Evolutionary conservation across 2,888 invertebrate species (phyloP).

Genomic region (Altica lythri): DNA sequence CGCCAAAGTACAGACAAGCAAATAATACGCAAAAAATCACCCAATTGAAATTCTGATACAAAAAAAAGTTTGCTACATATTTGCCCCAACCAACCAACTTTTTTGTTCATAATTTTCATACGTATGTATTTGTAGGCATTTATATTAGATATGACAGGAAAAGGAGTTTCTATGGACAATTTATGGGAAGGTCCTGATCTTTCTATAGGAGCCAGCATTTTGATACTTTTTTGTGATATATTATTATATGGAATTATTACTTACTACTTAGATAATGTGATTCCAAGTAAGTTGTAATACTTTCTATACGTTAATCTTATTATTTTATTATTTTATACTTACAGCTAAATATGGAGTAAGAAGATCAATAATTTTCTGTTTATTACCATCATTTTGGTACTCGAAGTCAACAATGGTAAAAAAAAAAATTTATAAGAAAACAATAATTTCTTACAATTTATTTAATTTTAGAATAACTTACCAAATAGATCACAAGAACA

Average conservation of each 20-base stretch:
- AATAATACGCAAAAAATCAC: no score
- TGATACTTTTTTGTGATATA: conserved; percentile 82
- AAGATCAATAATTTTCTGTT: conserved; percentile 75
- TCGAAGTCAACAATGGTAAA: conserved; percentile 54
- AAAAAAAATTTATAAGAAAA: conserved; percentile 52
- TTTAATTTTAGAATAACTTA: no score
- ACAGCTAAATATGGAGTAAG: conserved; percentile 81
- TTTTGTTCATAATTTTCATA: no score
- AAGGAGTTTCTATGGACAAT: conserved; percentile 75
- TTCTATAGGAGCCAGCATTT: conserved; percentile 76
- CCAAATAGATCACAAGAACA: no score
- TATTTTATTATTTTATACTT: no score
- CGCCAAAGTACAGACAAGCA: no score
- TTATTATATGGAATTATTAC: conserved; percentile 76
- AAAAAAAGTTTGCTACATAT: no score
- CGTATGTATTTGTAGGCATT: conserved; percentile 71
- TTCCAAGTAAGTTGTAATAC: conserved; percentile 69
- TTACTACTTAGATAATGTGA: conserved; percentile 80
- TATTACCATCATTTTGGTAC: conserved; percentile 74
- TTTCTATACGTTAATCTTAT: no score
- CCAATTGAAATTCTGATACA: no score
- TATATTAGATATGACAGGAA: conserved; percentile 72
- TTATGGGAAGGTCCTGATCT: conserved; percentile 77
- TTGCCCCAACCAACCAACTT: no score
- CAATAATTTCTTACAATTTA: conserved; percentile 58